A percentile compares a stretch with the other conserved stretches of the same genome.
phyloP scores from a whole-genome alignment of 2,888 invertebrate genomes.

The Dinocampus coccinellae region DNA sequence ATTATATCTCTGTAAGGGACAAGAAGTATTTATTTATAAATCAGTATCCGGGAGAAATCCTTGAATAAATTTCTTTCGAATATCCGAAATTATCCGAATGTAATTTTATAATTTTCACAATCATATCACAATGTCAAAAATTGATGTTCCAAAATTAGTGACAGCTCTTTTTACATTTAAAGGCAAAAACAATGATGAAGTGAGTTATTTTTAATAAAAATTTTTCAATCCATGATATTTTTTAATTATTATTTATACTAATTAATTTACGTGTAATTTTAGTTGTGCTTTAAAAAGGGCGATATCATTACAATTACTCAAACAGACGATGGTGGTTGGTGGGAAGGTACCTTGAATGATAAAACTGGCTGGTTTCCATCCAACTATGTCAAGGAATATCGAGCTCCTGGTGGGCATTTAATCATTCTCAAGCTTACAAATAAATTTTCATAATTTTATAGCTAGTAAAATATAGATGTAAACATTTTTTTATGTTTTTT shows the following conservation, averaged over 20 bases:
- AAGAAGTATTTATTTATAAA: slow-evolving; percentile 34
- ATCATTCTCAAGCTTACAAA: background rate
- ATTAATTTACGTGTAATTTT: slow-evolving; percentile 52
- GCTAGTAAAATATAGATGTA: background rate
- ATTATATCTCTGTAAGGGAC: slow-evolving; percentile 8
- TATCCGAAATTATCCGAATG: background rate
- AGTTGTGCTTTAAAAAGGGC: slow-evolving; percentile 94
- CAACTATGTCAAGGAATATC: slow-evolving; percentile 94
- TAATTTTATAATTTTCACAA: background rate
- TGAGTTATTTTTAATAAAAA: slow-evolving; percentile 2
- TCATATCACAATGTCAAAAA: slow-evolving; percentile 57
- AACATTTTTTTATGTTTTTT: background rate
- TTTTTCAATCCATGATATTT: slow-evolving; percentile 31
- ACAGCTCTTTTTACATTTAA: slow-evolving; percentile 94
- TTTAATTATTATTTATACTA: background rate
- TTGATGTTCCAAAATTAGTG: slow-evolving; percentile 73
- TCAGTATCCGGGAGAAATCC: slow-evolving; percentile 8
- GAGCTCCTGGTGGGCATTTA: slow-evolving; percentile 72
- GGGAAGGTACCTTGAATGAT: slow-evolving; percentile 97
- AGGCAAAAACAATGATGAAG: slow-evolving; percentile 85
- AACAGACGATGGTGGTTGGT: slow-evolving; percentile 97
- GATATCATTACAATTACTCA: slow-evolving; percentile 98
- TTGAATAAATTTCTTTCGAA: slow-evolving; percentile 3
- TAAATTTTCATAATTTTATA: background rate
- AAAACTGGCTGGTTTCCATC: slow-evolving; percentile 99